These are phyloP conservation scores for Caenorhabditis afra DNA, from an alignment of 2,888 invertebrate species.

Conservation along the genomic window DNA sequence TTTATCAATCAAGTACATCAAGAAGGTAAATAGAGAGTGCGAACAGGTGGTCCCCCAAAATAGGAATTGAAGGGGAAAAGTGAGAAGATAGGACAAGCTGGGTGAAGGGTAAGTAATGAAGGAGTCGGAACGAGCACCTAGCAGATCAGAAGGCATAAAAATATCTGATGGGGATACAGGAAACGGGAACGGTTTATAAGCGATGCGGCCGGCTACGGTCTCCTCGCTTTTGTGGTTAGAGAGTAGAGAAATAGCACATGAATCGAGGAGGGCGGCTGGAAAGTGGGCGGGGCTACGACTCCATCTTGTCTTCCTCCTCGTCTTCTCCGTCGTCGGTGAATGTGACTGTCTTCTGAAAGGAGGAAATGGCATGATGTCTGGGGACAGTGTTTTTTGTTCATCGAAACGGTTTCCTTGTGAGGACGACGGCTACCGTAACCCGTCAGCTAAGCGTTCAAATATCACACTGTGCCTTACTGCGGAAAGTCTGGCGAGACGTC, in stretches of 20 bases:
- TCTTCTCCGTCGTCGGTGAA: conserved; percentile 40
- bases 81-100: conserved; percentile 1
- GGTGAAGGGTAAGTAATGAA: not conserved
- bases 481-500: no score
- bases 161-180: not conserved
- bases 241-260: not conserved
- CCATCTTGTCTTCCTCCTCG: conserved; percentile 44
- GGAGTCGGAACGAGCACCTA: conserved; percentile 40
- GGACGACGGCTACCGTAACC: no score
- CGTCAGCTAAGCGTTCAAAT: no score
- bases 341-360: conserved; percentile 44
- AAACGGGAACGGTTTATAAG: conserved; percentile 26
- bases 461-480: no score
- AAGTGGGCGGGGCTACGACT: conserved; percentile 20
- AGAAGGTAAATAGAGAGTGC: conserved; percentile 37
- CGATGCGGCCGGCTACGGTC: conserved; percentile 36
- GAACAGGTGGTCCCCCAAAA: conserved; percentile 30
- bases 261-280: not conserved
- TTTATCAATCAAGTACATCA: conserved; percentile 40
- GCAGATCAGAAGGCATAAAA: conserved; percentile 13
- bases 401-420: not conserved
- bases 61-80: conserved; percentile 15
- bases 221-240: conserved; percentile 11
- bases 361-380: no score
- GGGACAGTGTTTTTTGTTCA: no score